These are phyloP conservation scores for Argyresthia goedartella DNA, from an alignment of 2,888 invertebrate genomes.

Conservation along the genomic window DNA sequence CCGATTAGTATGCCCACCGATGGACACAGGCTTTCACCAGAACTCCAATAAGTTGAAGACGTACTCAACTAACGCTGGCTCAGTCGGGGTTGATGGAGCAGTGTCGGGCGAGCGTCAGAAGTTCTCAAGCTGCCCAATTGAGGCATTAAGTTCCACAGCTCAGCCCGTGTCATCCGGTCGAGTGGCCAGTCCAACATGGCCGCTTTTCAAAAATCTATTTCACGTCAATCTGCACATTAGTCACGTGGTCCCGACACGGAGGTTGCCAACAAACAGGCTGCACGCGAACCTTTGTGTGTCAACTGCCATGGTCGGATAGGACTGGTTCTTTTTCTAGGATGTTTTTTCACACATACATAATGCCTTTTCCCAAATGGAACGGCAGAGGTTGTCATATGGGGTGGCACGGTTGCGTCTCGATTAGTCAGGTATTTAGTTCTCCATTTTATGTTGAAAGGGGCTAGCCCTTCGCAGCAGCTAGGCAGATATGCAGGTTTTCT, in stretches of 20 bases:
- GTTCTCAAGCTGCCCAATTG: too few relatives aligned
- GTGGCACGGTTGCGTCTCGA: not conserved
- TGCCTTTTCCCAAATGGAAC: too few relatives aligned
- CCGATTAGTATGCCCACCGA: too few relatives aligned
- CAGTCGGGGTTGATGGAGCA: too few relatives aligned
- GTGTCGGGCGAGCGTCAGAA: too few relatives aligned
- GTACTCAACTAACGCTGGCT: too few relatives aligned
- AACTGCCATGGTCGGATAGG: not conserved
- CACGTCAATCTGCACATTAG: conserved; percentile 61
- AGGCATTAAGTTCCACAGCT: too few relatives aligned
- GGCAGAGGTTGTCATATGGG: not conserved
- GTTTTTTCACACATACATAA: too few relatives aligned
- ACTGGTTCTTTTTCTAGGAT: not conserved
- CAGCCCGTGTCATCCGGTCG: not conserved
- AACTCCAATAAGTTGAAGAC: too few relatives aligned
- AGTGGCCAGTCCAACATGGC: conserved; percentile 35
- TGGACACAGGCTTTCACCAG: too few relatives aligned
- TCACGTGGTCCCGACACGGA: conserved; percentile 20
- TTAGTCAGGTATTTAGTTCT: not conserved
- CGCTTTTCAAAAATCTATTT: conserved; percentile 52
- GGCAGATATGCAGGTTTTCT: too few relatives aligned
- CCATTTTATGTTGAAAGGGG: not conserved
- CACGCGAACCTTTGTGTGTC: not conserved
- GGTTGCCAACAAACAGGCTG: not conserved
- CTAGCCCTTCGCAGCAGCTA: too few relatives aligned